Conservation (phyloP, 2,113 vertebrate genomes). For the Phrynocephalus versicolor region DNA sequence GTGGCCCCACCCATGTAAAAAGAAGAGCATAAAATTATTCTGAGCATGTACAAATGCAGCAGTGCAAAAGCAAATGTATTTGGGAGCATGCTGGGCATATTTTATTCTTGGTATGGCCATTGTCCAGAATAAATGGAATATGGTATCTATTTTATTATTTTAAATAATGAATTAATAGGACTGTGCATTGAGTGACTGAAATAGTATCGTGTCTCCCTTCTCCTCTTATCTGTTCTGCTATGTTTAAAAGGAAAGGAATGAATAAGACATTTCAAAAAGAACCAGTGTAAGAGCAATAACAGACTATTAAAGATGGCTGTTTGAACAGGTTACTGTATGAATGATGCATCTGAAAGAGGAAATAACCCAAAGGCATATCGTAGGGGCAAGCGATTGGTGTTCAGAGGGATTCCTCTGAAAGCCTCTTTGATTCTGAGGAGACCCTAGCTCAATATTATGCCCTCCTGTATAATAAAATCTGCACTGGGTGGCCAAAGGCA, state of each 20-base stretch:
- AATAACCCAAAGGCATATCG: background rate
- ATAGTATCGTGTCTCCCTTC: conserved; percentile 15
- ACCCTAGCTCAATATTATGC: background rate
- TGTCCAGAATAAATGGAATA: conserved; percentile 46
- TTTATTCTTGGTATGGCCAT: conserved; percentile 43
- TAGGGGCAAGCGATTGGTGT: background rate
- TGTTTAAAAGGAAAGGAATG: conserved; percentile 12
- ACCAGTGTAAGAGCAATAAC: accelerated
- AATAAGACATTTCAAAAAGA: background rate
- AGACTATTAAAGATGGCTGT: background rate
- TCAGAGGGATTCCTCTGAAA: background rate
- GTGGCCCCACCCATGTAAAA: conserved; percentile 66
- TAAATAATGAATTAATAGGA: conserved; percentile 34
- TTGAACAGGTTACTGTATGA: background rate
- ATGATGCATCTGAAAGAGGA: background rate
- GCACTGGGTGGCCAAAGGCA: no score
- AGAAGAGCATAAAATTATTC: conserved; percentile 71
- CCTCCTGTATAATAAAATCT: background rate
- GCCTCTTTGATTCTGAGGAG: background rate
- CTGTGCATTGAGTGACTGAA: background rate
- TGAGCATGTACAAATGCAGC: conserved; percentile 72
- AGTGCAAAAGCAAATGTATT: conserved; percentile 57
- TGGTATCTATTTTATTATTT: conserved; percentile 26
- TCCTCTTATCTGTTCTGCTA: conserved; percentile 9
- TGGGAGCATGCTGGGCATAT: conserved; percentile 34